Evolutionary conservation across 2,888 invertebrate genomes (phyloP).

Genomic region (Slavum lentiscoides): DNA sequence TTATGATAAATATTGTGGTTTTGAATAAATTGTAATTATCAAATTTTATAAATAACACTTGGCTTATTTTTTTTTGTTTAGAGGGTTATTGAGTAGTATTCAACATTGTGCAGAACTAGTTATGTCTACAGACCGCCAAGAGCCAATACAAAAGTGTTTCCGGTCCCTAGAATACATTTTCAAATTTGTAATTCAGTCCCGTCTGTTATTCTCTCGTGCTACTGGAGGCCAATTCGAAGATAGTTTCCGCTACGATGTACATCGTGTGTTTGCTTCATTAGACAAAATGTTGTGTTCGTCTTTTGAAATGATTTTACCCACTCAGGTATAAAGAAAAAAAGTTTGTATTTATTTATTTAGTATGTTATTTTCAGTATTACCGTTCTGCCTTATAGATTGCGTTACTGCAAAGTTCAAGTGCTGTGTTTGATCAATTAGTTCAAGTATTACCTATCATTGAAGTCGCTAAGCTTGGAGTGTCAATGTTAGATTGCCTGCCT

Average conservation of each 20-base stretch:
- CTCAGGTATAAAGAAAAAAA: slow-evolving; percentile 66
- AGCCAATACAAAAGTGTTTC: slow-evolving; percentile 87
- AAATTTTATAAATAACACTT: neutral
- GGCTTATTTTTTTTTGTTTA: slow-evolving; percentile 58
- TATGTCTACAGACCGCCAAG: slow-evolving; percentile 82
- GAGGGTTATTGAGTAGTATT: slow-evolving; percentile 84
- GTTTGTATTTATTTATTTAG: neutral
- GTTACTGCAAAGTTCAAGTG: slow-evolving; percentile 78
- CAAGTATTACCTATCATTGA: slow-evolving; percentile 71
- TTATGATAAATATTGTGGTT: neutral
- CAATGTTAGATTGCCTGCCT: slow-evolving; percentile 77
- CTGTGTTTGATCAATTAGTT: slow-evolving; percentile 79
- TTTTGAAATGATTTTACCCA: slow-evolving; percentile 75
- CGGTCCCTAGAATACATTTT: slow-evolving; percentile 90
- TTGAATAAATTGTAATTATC: neutral
- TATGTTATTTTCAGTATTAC: neutral
- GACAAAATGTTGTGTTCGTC: slow-evolving; percentile 75
- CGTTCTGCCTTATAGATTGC: slow-evolving; percentile 67
- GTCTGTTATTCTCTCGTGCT: slow-evolving; percentile 79
- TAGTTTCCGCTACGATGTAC: slow-evolving; percentile 79
- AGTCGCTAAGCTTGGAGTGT: slow-evolving; percentile 75
- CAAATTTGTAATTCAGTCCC: slow-evolving; percentile 87
- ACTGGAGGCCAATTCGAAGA: slow-evolving; percentile 89
- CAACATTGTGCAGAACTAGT: slow-evolving; percentile 88
- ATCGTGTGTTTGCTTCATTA: slow-evolving; percentile 77